Base-by-base conservation (phyloP, 1,140 invertebrate species). In the Leptinotarsa lineolata region DNA sequence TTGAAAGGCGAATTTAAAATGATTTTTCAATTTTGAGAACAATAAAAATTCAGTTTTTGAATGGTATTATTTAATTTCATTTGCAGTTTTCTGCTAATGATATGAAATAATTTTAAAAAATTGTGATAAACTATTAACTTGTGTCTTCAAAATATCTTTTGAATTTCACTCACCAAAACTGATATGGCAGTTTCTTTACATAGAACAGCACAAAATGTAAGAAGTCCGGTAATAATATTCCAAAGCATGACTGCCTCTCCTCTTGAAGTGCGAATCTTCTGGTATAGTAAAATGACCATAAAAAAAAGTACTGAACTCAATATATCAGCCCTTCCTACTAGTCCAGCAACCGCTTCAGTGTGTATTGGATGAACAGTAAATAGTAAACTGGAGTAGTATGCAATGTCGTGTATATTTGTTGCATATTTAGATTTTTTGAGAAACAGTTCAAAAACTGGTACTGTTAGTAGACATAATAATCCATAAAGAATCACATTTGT, bases 321-420 rank as follows among this genome's bases (percentile, higher is more conserved):
- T 39, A 97, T 84, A 86, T 99, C 97, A 5, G 97, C 97, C 78
- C 96, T 88, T 12, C 97, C 97, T 13, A 99, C 97, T 63, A 99
- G 91, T n/a, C 96, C 96, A 13, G 96, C 95, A 8, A 99, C 96
- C 1, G 96, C 95, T 86, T 99, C 97, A 39, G 94, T 95, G 85
- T 99, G 97, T 76, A 99, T 92, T 18, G 97, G 97, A 87, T 99
- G 97, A 39, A 95, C 91, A 65, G 95, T 90, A 89, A 98, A 99
- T 58, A 98, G 81, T 1, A 94, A 77, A 66, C 94, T 87, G 45
- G 92, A 77, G 21, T 80, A 76, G 58, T 78, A 82, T 64, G 76
- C 76, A 39, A 83, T 75, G 71, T 83, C 77, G 63, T 75, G 44
- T 16, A 79, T 72, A 68, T 73, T 45, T 45, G 60, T 59, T 67